Conservation (phyloP, 2,797 vertebrate genomes). For the Hippoglossus hippoglossus region DNA sequence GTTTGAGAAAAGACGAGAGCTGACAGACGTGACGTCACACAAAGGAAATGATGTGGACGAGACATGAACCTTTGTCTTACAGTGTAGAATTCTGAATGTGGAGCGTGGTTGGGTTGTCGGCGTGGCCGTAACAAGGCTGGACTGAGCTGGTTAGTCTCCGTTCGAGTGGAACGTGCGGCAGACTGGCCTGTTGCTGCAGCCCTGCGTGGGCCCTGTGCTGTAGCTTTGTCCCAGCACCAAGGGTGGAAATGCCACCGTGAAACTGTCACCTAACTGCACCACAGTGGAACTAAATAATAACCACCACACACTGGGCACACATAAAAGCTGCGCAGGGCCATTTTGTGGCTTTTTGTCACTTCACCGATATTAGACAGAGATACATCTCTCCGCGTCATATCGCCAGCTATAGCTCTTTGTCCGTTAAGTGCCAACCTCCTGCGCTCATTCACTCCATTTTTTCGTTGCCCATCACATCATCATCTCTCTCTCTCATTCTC, state of each 20-base stretch:
- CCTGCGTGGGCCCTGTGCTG: slow-evolving; percentile 67
- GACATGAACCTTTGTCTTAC: not conserved
- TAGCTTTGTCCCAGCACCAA: slow-evolving; percentile 75
- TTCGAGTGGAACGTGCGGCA: slow-evolving; percentile 74
- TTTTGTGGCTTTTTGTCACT: slow-evolving; percentile 74
- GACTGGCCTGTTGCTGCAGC: slow-evolving; percentile 74
- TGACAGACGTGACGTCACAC: not conserved
- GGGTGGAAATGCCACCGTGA: slow-evolving; percentile 84
- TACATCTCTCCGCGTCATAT: slow-evolving; percentile 89
- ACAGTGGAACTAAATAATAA: slow-evolving; percentile 82
- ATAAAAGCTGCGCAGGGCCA: slow-evolving; percentile 73
- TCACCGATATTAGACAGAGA: slow-evolving; percentile 77
- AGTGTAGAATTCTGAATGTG: not conserved
- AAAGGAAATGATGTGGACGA: not conserved
- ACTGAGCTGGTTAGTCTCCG: slow-evolving; percentile 52
- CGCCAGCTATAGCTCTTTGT: slow-evolving; percentile 75
- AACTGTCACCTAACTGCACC: slow-evolving; percentile 81
- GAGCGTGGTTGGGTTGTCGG: slow-evolving; percentile 18
- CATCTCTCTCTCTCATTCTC: slow-evolving; percentile 54
- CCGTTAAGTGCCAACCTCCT: slow-evolving; percentile 66
- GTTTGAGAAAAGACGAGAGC: slow-evolving; percentile 78
- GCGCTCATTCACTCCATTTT: slow-evolving; percentile 57
- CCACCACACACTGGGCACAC: slow-evolving; percentile 76
- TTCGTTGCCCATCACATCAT: slow-evolving; percentile 70
- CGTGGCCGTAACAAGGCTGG: slow-evolving; percentile 17